These are phyloP conservation scores for Colaptes auratus DNA, from an alignment of 2,113 vertebrate genomes.

Conservation along the genomic window DNA sequence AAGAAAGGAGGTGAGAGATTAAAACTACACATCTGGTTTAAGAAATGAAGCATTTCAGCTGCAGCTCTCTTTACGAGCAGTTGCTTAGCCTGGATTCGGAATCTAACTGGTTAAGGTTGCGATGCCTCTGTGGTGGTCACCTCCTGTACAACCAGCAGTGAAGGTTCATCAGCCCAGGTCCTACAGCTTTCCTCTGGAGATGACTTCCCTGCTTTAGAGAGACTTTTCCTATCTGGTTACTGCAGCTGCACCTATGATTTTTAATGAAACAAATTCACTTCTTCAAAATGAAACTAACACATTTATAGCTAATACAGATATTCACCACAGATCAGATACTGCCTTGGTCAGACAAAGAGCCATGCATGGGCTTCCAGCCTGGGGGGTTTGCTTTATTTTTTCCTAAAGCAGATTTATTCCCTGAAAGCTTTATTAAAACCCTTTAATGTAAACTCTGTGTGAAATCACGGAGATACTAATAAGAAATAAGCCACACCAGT, in stretches of 20 bases:
- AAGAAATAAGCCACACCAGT: neutral
- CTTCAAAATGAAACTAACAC: too few species aligned
- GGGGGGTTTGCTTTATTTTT: neutral
- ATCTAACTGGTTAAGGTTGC: neutral
- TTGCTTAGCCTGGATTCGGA: neutral
- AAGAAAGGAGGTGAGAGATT: neutral
- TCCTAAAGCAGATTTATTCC: neutral
- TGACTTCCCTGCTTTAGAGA: neutral
- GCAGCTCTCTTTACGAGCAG: neutral
- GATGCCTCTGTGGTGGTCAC: neutral
- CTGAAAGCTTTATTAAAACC: neutral
- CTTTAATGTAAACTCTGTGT: neutral
- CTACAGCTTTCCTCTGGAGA: neutral
- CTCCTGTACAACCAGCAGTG: neutral
- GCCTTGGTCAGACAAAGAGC: rapidly evolving
- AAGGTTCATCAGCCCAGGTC: neutral
- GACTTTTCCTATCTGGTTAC: neutral
- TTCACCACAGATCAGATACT: neutral
- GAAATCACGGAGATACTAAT: neutral
- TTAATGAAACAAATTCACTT: neutral
- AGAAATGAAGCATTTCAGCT: neutral
- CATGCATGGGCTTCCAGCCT: neutral
- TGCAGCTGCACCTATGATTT: neutral
- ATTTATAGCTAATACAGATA: neutral
- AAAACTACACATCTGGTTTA: neutral